These are phyloP conservation scores for Agrilus biguttatus DNA, from an alignment of 2,888 invertebrate species.

Conservation along the genomic window DNA sequence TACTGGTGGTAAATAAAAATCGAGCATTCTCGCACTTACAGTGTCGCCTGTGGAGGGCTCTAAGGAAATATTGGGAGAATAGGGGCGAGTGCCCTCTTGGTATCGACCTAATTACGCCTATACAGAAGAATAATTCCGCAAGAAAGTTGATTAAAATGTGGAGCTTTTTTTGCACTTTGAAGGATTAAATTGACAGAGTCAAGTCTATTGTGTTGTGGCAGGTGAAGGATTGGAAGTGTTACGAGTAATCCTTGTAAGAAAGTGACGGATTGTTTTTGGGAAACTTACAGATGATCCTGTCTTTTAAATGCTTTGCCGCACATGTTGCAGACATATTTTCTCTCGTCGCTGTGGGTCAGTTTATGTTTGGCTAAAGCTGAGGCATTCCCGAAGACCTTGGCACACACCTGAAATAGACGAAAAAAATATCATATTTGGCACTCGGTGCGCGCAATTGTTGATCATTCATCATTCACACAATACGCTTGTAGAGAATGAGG, in stretches of 20 bases:
- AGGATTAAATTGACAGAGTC: neutral
- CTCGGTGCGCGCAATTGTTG: conserved; percentile 1
- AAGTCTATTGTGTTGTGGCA: neutral
- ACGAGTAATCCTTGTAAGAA: too few species aligned
- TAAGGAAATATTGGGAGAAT: too few species aligned
- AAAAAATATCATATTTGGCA: conserved; percentile 4
- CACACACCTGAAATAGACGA: conserved; percentile 61
- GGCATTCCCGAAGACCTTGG: conserved; percentile 93
- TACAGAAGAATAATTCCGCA: too few species aligned
- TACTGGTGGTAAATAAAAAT: too few species aligned
- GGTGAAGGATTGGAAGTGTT: too few species aligned
- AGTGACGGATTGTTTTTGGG: neutral
- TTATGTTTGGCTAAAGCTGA: conserved; percentile 94
- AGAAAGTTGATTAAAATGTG: too few species aligned
- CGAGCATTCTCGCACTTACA: too few species aligned
- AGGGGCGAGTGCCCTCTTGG: too few species aligned
- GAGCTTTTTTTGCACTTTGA: neutral
- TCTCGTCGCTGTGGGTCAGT: conserved; percentile 94
- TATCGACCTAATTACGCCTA: too few species aligned
- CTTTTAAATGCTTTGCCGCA: conserved; percentile 97
- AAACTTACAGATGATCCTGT: conserved; percentile 93
- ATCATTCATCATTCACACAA: conserved; percentile 3
- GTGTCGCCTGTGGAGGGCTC: too few species aligned
- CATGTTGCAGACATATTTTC: conserved; percentile 89
- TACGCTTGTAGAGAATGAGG: neutral